Percentiles rank a stretch among this genome's conserved stretches.
Conservation (phyloP, 1,140 invertebrate genomes). For the Sarcophaga peregrina region DNA sequence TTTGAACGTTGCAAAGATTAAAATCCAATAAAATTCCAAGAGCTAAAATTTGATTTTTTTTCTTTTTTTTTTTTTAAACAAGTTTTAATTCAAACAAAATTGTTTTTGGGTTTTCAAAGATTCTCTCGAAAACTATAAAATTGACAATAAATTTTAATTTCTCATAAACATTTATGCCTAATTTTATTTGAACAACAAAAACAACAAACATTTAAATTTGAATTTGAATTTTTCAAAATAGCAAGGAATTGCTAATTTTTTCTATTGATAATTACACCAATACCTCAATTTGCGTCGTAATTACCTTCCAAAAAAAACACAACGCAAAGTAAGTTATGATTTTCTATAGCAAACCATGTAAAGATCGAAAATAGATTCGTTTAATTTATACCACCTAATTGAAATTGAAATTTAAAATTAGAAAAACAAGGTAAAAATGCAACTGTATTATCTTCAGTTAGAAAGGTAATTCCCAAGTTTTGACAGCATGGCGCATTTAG, state of each 20-base stretch:
- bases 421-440: too few relatives aligned
- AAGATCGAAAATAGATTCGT: too few relatives aligned
- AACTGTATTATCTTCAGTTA: too few relatives aligned
- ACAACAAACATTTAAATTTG: too few relatives aligned
- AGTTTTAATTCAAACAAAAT: not conserved
- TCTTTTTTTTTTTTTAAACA: not conserved
- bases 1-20: not conserved
- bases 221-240: not conserved
- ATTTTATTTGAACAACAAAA: not conserved
- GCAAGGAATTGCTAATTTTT: not conserved
- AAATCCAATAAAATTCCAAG: not conserved
- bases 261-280: not conserved
- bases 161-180: not conserved
- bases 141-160: conserved; percentile 13
- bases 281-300: too few relatives aligned
- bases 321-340: too few relatives aligned
- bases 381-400: too few relatives aligned
- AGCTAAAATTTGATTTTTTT: not conserved
- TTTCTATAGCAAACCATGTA: too few relatives aligned
- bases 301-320: too few relatives aligned
- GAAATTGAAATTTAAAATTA: too few relatives aligned
- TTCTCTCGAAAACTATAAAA: conserved; percentile 12
- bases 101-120: not conserved
- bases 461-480: too few relatives aligned
- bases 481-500: too few relatives aligned